Evolutionary conservation across 2,113 vertebrate species (phyloP).

Genomic region (Kobus ellipsiprymnus): DNA sequence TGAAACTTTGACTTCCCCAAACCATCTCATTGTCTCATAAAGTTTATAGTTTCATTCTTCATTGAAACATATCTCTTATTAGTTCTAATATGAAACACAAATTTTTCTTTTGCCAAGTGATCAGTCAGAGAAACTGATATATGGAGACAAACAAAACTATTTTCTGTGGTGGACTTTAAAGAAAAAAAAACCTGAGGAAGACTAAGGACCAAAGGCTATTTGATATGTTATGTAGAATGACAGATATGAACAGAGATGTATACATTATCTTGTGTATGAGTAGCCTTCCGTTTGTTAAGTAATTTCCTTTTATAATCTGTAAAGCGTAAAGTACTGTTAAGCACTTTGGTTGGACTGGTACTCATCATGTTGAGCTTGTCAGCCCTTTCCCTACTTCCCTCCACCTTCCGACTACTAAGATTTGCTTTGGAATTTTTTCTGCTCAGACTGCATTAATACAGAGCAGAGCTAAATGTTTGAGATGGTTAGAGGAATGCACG

Average conservation of each 20-base stretch:
- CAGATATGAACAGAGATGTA: constrained; percentile 43
- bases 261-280: constrained; percentile 16
- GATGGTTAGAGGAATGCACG: background rate
- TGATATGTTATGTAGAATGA: constrained; percentile 41
- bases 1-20: background rate
- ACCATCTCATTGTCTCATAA: constrained; percentile 34
- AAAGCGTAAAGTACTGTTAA: background rate
- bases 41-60: constrained; percentile 21
- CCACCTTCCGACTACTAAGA: background rate
- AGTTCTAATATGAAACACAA: background rate
- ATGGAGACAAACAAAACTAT: background rate
- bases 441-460: constrained; percentile 3
- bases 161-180: constrained; percentile 14
- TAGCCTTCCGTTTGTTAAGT: constrained; percentile 47
- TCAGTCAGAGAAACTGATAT: background rate
- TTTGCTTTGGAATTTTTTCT: constrained; percentile 38
- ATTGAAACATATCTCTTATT: background rate
- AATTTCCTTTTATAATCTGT: constrained; percentile 37
- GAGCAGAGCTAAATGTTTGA: background rate
- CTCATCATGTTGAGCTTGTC: background rate
- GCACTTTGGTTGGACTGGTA: background rate
- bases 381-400: background rate
- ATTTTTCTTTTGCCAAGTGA: background rate
- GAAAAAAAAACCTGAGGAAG: background rate
- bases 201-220: constrained; percentile 10